Conservation (phyloP, 2,797 vertebrate genomes). For the Hippoglossus hippoglossus region DNA sequence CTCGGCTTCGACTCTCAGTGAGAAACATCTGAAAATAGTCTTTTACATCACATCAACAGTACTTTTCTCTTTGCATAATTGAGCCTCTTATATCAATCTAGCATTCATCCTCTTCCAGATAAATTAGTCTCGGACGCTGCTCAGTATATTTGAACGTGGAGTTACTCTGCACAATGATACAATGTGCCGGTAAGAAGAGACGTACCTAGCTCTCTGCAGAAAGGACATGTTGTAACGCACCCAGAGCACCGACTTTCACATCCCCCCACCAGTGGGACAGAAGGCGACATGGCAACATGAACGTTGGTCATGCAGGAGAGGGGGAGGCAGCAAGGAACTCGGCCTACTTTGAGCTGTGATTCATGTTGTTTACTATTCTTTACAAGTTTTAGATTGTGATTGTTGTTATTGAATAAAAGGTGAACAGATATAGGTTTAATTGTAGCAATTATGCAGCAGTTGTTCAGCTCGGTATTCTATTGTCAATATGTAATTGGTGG, state of each 20-base stretch:
- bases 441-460: slow-evolving; percentile 7
- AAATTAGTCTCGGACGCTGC: no score
- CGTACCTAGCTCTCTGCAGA: background rate
- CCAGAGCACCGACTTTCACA: slow-evolving; percentile 46
- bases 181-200: slow-evolving; percentile 17
- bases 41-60: no score
- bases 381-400: slow-evolving; percentile 5
- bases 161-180: background rate
- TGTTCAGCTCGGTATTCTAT: background rate
- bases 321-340: slow-evolving; percentile 35
- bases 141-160: no score
- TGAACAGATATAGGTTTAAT: background rate
- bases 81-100: background rate
- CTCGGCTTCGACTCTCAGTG: background rate
- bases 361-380: slow-evolving; percentile 35
- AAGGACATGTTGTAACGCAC: slow-evolving; percentile 46
- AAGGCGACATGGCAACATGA: slow-evolving; percentile 65
- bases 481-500: background rate
- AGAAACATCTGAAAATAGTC: background rate
- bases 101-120: no score
- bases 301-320: slow-evolving; percentile 60
- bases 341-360: slow-evolving; percentile 43
- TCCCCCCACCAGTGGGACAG: slow-evolving; percentile 70
- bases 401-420: slow-evolving; percentile 9
- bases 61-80: slow-evolving; percentile 5